Conservation (phyloP, 1,140 invertebrate species). For the Battus philenor region DNA sequence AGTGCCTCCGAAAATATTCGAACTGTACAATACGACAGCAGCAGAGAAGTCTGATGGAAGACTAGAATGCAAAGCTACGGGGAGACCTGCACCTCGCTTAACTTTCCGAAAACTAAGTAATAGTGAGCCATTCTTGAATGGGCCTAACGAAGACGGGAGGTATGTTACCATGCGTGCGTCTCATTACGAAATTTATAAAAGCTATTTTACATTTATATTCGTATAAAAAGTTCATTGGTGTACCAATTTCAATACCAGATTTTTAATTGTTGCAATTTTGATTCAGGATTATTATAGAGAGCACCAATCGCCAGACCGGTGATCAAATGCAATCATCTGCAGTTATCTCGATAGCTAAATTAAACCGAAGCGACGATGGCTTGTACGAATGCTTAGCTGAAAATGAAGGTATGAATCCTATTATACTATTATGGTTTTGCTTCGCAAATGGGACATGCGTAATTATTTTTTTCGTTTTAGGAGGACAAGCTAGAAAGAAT, state of each 20-base stretch:
- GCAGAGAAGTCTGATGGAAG: conserved; percentile 79
- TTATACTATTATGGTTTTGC: too few relatives aligned
- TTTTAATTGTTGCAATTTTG: conserved; percentile 15
- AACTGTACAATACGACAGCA: conserved; percentile 85
- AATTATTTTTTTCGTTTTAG: conserved; percentile 23
- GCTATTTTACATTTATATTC: too few relatives aligned
- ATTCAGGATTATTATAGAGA: conserved; percentile 77
- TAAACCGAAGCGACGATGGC: conserved; percentile 86
- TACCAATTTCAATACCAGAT: conserved; percentile 1
- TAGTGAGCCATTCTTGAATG: conserved; percentile 76
- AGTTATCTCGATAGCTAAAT: conserved; percentile 78
- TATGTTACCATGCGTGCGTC: too few relatives aligned
- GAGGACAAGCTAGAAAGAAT: conserved; percentile 83
- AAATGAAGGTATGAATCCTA: conserved; percentile 84
- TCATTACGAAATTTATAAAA: too few relatives aligned
- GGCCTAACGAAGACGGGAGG: conserved; percentile 80
- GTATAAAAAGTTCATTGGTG: too few relatives aligned
- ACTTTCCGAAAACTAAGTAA: conserved; percentile 82
- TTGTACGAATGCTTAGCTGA: conserved; percentile 91
- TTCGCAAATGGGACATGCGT: not conserved
- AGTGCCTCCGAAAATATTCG: conserved; percentile 87
- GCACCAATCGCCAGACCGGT: conserved; percentile 66
- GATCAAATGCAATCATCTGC: conserved; percentile 79
- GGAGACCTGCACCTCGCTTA: conserved; percentile 85
- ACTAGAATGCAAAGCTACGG: conserved; percentile 85